Base-by-base conservation (phyloP, 2,797 vertebrate species). In the Halcyon chelicuti region DNA sequence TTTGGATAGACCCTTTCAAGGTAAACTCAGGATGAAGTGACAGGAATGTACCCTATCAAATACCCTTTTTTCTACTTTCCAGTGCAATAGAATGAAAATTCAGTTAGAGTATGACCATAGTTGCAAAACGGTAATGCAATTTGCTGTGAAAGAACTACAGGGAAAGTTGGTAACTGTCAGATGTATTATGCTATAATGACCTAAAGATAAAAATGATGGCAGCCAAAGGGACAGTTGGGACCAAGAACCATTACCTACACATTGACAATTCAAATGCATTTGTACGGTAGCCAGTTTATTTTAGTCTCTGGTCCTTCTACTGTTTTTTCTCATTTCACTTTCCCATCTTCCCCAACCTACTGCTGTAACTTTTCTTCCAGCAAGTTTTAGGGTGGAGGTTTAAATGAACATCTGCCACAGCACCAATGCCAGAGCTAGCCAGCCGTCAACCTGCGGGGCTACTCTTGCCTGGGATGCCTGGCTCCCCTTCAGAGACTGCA, bases 341-440 rank as follows among this genome's bases (percentile, higher is more conserved):
- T 90, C 18, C 20, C 31, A 33, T 91, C 72, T 92, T 75, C 14
- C 26, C 44, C 52, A 28, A 61, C 83, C 68, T 93, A 90, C 66
- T 76, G 68, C 76, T 88, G 35, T 74, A 92, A 72, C 62, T 96
- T 97, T 95, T 90, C 68, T 90, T 96, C 90, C 82, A 96, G 85
- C 61, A 95, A 80, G 95, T 96, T 94, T 96, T 76, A 94, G 94
- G 91, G 73, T 84, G 78, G 88, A 96, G 96, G 97, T 97, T 98
- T 96, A 97, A 97, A 96, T 90, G 97, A 98, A 96, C 97, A 98
- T 97, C 97, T 98, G 97, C 91, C 94, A n/a, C 93, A 80, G 72
- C 83, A 90, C 68, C 66, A 67, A 62, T 94, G 97, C 97, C 97
- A 97, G 5, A 1, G 1, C 21, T 44, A 94, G 75, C 95, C 96